Evolutionary conservation across 2,113 vertebrate species (phyloP), one percentile per base, ranked within the genome.

Genomic region (Silurus asotus): DNA sequence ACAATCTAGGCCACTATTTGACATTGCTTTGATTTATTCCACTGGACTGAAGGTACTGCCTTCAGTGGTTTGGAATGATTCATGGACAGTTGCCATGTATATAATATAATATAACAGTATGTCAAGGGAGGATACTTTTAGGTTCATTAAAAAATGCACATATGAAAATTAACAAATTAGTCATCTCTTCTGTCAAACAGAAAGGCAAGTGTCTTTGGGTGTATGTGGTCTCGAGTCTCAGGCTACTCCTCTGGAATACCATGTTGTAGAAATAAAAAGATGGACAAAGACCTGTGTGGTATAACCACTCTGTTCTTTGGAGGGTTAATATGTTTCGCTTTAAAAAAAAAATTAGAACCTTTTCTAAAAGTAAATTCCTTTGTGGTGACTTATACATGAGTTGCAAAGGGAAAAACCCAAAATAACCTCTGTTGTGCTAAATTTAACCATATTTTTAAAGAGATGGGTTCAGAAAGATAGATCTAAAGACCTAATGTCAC

Each of bases 1-100:
- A 89, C 92, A 93, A 93, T 90, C 91, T 92, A 91, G 92, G 93
- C 90, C 93, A 91, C 65, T 59, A 19, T 56, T 91, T 92, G 88
- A 92, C 81, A 87, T 85, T 74, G 90, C 84, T 90, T 92, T 92
- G 89, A 93, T 92, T 92, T 87, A 84, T 84, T 84, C 55, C 89
- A 88, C 89, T 88, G 89, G 81, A 75, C 37, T 20, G 79, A 76
- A 59, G 25, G 48, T 81, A 70, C 84, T 88, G 86, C 90, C 89
- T 90, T 93, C 89, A 90, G 65, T 28, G 72, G 48, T 85, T 59
- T 81, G 8, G 85, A 88, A 48, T 89, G 86, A 92, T 90, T 84
- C 48, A 69, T 84, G 82, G 25, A 88, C 80, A 87, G 62, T 80
- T 72, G 59, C 85, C 67, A 82, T 86, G 77, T 84, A 84, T 78